Evolutionary conservation across 2,888 invertebrate species (phyloP).

Genomic region (Lottia gigantea): DNA sequence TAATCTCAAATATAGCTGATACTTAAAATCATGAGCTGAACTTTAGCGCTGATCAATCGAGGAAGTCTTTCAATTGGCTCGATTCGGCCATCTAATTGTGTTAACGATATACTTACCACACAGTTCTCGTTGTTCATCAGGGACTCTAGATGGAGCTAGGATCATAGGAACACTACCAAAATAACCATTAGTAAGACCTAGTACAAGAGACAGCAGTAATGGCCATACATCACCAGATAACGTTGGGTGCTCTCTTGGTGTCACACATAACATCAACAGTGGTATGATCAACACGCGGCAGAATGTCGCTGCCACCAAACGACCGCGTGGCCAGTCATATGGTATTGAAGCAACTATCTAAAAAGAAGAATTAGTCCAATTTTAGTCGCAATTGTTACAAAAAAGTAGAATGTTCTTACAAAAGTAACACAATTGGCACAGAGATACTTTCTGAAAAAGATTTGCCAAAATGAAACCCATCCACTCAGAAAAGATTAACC

Average conservation of each 20-base stretch:
- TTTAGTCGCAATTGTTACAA: no score
- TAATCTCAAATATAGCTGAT: no score
- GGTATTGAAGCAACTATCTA: slow-evolving; percentile 84
- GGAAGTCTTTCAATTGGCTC: no score
- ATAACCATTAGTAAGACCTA: slow-evolving; percentile 88
- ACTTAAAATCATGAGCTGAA: no score
- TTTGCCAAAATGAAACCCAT: no score
- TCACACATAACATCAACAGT: slow-evolving; percentile 83
- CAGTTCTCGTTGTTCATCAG: slow-evolving; percentile 86
- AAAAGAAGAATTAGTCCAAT: no score
- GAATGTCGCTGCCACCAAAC: slow-evolving; percentile 81
- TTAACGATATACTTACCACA: slow-evolving; percentile 83
- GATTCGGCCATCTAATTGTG: no score
- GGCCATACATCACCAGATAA: slow-evolving; percentile 77
- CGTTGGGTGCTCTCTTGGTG: slow-evolving; percentile 81
- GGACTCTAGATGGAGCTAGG: slow-evolving; percentile 86
- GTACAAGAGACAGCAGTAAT: slow-evolving; percentile 75
- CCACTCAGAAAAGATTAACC: no score
- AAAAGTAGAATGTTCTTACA: no score
- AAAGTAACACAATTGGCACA: no score
- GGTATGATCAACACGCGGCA: slow-evolving; percentile 82
- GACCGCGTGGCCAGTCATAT: slow-evolving; percentile 85
- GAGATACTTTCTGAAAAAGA: no score
- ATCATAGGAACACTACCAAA: slow-evolving; percentile 94
- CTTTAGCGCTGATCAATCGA: no score